Percentiles rank a stretch among this genome's conserved stretches.
phyloP scores from a whole-genome alignment of 2,797 vertebrate genomes.

The Lateolabrax maculatus region DNA sequence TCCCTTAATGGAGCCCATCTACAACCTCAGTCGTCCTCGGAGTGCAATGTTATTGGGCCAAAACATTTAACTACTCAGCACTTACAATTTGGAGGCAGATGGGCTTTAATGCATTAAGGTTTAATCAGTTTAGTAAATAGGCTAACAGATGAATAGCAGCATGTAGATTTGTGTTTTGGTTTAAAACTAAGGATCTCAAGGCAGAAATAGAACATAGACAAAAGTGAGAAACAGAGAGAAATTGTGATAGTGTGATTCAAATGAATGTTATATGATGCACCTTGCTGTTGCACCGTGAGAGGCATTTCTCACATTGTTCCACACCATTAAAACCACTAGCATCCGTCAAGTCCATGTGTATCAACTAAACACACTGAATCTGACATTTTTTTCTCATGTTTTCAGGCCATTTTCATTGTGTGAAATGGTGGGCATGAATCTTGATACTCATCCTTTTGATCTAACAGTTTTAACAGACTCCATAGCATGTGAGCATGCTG shows the following conservation, averaged over 20 bases:
- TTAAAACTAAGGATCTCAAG: neutral
- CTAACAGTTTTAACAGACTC: constrained; percentile 41
- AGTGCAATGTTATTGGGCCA: constrained; percentile 41
- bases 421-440: constrained; percentile 53
- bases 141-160: constrained; percentile 25
- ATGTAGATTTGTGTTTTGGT: constrained; percentile 16
- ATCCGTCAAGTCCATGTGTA: constrained; percentile 54
- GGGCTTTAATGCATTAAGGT: constrained; percentile 55
- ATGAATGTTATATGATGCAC: constrained; percentile 61
- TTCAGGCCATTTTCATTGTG: constrained; percentile 56
- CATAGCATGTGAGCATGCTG: constrained; percentile 13
- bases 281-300: constrained; percentile 38
- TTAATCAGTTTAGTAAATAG: constrained; percentile 59
- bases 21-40: constrained; percentile 37
- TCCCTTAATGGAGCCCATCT: constrained; percentile 55
- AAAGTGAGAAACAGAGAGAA: constrained; percentile 5
- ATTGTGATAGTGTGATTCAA: neutral
- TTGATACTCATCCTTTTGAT: constrained; percentile 49
- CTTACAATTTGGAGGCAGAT: constrained; percentile 40
- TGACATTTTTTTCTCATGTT: constrained; percentile 58
- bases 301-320: constrained; percentile 75
- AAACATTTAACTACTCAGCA: constrained; percentile 56
- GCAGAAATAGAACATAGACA: constrained; percentile 28
- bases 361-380: constrained; percentile 46
- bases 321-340: constrained; percentile 74